Evolutionary conservation across 2,113 vertebrate species (phyloP).

Genomic region (Pelvicachromis taeniatus): DNA sequence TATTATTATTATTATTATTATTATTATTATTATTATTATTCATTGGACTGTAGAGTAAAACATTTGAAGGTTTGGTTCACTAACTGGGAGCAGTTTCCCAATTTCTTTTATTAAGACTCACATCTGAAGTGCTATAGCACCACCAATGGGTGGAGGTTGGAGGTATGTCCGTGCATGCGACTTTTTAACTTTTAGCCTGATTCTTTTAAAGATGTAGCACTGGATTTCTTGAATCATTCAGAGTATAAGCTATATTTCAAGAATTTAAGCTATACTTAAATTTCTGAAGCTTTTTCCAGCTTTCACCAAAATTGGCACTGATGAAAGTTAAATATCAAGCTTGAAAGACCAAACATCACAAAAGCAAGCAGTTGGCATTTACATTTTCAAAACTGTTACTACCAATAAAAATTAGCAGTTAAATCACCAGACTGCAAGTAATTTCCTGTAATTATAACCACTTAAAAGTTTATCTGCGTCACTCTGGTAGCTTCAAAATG

Average conservation of each 20-base stretch:
- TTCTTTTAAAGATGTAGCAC: neutral
- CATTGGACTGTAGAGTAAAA: neutral
- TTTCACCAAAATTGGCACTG: neutral
- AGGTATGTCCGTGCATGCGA: neutral
- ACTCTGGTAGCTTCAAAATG: neutral
- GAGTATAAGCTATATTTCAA: neutral
- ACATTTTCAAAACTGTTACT: neutral
- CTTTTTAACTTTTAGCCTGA: neutral
- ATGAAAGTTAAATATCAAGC: neutral
- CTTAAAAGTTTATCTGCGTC: neutral
- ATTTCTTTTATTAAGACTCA: neutral
- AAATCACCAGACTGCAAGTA: neutral
- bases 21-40: neutral
- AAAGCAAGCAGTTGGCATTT: neutral
- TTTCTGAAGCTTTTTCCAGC: neutral
- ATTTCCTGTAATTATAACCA: neutral
- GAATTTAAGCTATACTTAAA: neutral
- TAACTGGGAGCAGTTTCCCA: neutral
- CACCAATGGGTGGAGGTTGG: neutral
- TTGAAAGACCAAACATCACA: neutral
- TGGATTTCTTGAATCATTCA: neutral
- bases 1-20: no score
- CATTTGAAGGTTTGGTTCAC: neutral
- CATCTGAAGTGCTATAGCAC: neutral
- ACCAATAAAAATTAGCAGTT: neutral